These are phyloP conservation scores for Mormyrus iriodes DNA, from an alignment of 2,113 vertebrate genomes.

Conservation along the genomic window DNA sequence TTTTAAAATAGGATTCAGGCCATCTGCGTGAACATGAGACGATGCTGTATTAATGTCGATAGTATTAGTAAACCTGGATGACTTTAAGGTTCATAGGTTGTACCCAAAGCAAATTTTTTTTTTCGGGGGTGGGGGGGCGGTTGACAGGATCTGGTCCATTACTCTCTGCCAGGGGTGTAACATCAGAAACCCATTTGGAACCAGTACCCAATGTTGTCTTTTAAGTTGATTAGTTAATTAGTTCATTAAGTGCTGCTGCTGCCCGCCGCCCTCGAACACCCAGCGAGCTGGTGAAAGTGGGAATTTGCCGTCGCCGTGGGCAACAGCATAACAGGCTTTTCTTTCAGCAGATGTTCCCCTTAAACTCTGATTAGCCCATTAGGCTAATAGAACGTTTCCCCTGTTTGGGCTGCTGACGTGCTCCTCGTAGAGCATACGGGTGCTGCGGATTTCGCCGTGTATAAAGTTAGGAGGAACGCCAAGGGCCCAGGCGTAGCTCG, in stretches of 20 bases:
- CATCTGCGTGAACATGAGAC: neutral
- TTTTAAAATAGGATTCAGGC: neutral
- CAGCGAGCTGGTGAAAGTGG: neutral
- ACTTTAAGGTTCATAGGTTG: neutral
- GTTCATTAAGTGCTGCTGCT: neutral
- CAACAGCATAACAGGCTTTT: neutral
- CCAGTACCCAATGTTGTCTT: neutral
- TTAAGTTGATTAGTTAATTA: slow-evolving; percentile 5
- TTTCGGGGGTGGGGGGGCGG: neutral
- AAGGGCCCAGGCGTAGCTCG: neutral
- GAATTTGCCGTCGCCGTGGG: neutral
- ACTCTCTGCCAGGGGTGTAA: neutral
- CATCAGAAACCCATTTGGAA: neutral
- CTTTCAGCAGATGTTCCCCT: neutral
- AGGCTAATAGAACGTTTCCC: slow-evolving; percentile 2
- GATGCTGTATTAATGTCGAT: neutral
- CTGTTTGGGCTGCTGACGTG: neutral
- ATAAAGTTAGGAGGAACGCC: neutral
- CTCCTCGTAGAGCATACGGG: neutral
- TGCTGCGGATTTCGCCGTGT: neutral
- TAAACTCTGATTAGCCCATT: slow-evolving; percentile 8
- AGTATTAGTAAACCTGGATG: neutral
- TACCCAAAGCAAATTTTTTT: neutral
- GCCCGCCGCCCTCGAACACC: neutral
- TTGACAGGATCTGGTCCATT: neutral